phyloP scores from a whole-genome alignment of 2,113 vertebrate species.

The Sinocyclocheilus grahami region DNA sequence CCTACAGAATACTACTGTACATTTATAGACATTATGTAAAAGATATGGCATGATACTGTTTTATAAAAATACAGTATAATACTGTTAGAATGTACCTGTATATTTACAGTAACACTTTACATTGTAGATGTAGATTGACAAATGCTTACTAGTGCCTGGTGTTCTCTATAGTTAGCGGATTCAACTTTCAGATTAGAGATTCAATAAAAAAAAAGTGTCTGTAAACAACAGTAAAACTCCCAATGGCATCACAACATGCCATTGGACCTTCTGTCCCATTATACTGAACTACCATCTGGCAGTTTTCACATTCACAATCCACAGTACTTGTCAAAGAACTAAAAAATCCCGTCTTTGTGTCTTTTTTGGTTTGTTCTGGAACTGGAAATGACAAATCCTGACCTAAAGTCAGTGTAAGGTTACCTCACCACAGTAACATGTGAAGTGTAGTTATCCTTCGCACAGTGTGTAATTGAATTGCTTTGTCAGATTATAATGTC shows the following conservation, averaged over 20 bases:
- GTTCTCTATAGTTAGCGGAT: too few relatives aligned
- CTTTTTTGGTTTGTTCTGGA: background rate
- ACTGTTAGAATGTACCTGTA: too few relatives aligned
- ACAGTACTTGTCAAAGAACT: background rate
- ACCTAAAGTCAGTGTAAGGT: constrained; percentile 6
- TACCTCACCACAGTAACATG: background rate
- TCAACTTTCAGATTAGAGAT: background rate
- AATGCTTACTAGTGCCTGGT: too few relatives aligned
- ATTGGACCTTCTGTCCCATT: background rate
- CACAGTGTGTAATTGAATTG: background rate
- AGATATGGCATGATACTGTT: too few relatives aligned
- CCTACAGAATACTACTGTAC: too few relatives aligned
- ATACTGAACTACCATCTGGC: background rate
- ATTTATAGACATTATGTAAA: too few relatives aligned
- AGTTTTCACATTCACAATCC: background rate
- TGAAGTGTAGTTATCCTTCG: background rate
- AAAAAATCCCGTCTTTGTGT: too few relatives aligned
- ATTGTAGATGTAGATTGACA: too few relatives aligned
- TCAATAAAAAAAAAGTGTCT: background rate
- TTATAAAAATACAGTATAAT: too few relatives aligned
- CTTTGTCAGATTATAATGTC: constrained; percentile 13
- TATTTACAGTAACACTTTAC: too few relatives aligned
- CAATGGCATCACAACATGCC: background rate
- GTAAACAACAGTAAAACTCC: background rate
- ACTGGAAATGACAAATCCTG: background rate